A percentile compares a stretch with the other conserved stretches of the same genome.
Evolutionary conservation across 1,140 invertebrate species (phyloP).

Genomic region (Lordiphosa collinella): DNA sequence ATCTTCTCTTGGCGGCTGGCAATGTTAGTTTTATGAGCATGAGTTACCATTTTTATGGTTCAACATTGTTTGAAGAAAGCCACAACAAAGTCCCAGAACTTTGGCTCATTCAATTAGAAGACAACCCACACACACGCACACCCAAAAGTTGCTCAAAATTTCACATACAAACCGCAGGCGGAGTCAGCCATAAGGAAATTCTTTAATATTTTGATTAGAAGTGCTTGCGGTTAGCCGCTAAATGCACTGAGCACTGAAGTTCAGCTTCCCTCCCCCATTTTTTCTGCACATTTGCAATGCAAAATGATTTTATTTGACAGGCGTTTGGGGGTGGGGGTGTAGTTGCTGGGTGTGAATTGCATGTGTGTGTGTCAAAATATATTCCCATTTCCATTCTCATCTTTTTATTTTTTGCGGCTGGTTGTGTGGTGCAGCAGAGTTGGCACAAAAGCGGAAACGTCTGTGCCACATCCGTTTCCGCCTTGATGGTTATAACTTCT

Average conservation of each 20-base stretch:
- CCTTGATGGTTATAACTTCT: conserved; percentile 74
- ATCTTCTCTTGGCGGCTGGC: conserved; percentile 11
- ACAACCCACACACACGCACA: conserved; percentile 1
- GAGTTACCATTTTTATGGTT: conserved; percentile 52
- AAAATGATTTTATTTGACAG: conserved; percentile 72
- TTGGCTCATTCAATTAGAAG: conserved; percentile 61
- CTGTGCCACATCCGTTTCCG: conserved; percentile 73
- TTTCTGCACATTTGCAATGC: conserved; percentile 44
- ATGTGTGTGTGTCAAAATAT: conserved; percentile 12
- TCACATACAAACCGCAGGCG: conserved; percentile 38
- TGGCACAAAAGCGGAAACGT: conserved; percentile 53
- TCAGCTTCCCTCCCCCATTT: not conserved
- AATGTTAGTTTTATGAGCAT: conserved; percentile 55
- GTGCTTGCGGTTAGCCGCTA: conserved; percentile 63
- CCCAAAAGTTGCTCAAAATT: conserved; percentile 31
- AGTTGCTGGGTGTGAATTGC: conserved; percentile 26
- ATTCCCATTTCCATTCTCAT: conserved; percentile 9
- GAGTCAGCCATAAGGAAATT: conserved; percentile 38
- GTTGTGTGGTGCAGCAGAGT: conserved; percentile 15
- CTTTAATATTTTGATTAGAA: conserved; percentile 67
- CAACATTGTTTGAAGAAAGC: conserved; percentile 37
- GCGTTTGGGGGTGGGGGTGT: conserved; percentile 39
- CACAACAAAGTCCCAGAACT: conserved; percentile 44
- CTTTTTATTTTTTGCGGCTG: not conserved
- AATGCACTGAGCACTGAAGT: conserved; percentile 23